phyloP scores from a whole-genome alignment of 2,113 vertebrate species.

The Corythaeola cristata region DNA sequence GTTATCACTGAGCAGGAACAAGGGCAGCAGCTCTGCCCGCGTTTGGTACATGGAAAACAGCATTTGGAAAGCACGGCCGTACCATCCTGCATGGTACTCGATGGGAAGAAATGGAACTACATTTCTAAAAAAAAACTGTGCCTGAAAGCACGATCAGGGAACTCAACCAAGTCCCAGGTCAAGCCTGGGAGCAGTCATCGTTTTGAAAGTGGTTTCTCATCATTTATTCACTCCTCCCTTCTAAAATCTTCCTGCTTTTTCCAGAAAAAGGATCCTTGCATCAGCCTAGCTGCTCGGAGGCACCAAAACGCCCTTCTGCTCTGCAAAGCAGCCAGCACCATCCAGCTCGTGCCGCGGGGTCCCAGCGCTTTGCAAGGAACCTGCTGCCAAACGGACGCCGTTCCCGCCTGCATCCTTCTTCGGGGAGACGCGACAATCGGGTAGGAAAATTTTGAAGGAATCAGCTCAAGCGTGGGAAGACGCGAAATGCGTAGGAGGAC shows the following conservation, averaged over 20 bases:
- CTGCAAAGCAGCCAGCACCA: too few relatives aligned
- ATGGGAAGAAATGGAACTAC: background rate
- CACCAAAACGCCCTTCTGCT: background rate
- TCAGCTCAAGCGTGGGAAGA: background rate
- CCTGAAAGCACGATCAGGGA: background rate
- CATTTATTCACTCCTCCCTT: background rate
- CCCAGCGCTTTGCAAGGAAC: background rate
- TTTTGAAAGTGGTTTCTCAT: background rate
- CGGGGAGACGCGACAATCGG: background rate
- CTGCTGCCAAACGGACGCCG: background rate
- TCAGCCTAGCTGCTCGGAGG: background rate
- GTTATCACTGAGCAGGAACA: background rate
- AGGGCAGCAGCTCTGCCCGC: background rate
- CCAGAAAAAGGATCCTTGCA: background rate
- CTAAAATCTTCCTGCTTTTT: background rate
- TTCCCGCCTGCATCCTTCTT: background rate
- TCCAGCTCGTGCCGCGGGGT: accelerated
- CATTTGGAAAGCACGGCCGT: accelerated
- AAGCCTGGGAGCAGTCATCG: background rate
- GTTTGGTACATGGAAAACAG: background rate
- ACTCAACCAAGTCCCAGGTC: background rate
- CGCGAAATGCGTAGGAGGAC: background rate
- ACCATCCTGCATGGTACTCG: accelerated
- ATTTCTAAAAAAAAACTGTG: background rate
- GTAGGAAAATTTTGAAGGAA: background rate